Evolutionary conservation across 2,113 vertebrate species (phyloP).

Genomic region (Tetrao urogallus): DNA sequence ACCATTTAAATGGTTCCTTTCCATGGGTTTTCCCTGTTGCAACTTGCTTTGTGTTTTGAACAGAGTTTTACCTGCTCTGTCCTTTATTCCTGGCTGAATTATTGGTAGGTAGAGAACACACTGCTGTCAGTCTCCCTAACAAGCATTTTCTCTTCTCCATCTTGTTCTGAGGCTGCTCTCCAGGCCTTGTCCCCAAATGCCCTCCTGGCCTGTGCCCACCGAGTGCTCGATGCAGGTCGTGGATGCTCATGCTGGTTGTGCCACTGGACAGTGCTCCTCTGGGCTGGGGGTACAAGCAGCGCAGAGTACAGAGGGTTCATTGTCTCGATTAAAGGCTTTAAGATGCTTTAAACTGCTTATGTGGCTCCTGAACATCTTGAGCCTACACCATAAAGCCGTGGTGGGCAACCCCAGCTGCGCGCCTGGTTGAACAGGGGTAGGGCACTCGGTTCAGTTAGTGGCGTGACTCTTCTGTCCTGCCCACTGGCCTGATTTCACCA

Average conservation of each 20-base stretch:
- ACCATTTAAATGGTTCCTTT: background rate
- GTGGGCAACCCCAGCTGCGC: background rate
- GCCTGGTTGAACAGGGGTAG: background rate
- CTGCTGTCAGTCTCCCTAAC: background rate
- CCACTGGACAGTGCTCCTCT: background rate
- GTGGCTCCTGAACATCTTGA: background rate
- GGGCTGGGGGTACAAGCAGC: fast-evolving
- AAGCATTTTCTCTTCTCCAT: background rate
- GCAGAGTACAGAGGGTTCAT: background rate
- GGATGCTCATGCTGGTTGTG: fast-evolving
- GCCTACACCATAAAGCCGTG: background rate
- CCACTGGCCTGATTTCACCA: background rate
- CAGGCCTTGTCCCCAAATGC: background rate
- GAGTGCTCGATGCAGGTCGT: background rate
- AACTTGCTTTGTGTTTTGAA: background rate
- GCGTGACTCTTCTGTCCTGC: background rate
- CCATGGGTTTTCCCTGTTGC: background rate
- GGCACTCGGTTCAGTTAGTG: background rate
- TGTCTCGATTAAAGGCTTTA: background rate
- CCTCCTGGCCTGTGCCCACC: background rate
- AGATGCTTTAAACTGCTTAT: constrained; percentile 27
- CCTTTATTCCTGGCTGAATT: background rate
- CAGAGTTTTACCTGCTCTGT: background rate
- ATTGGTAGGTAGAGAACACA: fast-evolving
- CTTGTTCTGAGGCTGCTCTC: background rate